These are phyloP conservation scores for Ptiloglossa arizonensis DNA, from an alignment of 1,140 invertebrate species.

Conservation along the genomic window DNA sequence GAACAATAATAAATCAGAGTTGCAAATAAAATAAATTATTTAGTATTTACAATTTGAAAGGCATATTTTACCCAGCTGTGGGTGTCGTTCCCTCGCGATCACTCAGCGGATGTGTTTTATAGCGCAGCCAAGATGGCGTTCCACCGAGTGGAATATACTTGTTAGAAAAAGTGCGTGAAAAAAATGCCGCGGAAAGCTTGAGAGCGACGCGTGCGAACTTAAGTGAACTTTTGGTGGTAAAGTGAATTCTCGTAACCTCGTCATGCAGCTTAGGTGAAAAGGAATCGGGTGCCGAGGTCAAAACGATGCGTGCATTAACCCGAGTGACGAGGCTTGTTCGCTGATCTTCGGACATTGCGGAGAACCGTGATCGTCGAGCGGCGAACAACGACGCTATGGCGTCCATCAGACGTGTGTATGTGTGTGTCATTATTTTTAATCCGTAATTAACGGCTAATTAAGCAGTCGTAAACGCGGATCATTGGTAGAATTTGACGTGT, in stretches of 20 bases:
- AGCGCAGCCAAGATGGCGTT: constrained; percentile 74
- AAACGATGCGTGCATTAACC: constrained; percentile 47
- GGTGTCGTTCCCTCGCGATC: constrained; percentile 36
- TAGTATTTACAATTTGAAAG: not conserved
- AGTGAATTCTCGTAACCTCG: constrained; percentile 24
- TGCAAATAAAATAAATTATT: not conserved
- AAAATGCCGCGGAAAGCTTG: constrained; percentile 76
- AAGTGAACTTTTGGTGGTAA: constrained; percentile 26
- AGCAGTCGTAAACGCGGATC: constrained; percentile 20
- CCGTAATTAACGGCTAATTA: constrained; percentile 66
- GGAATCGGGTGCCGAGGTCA: constrained; percentile 24
- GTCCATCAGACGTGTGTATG: constrained; percentile 69
- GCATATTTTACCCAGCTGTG: not conserved
- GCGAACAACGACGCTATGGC: constrained; percentile 76
- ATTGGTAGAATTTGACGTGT: constrained; percentile 12
- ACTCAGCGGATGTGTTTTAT: constrained; percentile 48
- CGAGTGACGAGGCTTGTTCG: constrained; percentile 47
- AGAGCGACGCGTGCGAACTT: constrained; percentile 57
- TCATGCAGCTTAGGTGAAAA: constrained; percentile 27
- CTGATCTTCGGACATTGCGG: constrained; percentile 58
- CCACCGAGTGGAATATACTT: constrained; percentile 70
- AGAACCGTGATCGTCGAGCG: constrained; percentile 61
- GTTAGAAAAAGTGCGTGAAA: constrained; percentile 69
- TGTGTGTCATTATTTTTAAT: constrained; percentile 72
- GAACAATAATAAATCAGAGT: not conserved